These are phyloP conservation scores for Nephrotoma flavescens DNA, from an alignment of 2,888 invertebrate species.

Conservation along the genomic window DNA sequence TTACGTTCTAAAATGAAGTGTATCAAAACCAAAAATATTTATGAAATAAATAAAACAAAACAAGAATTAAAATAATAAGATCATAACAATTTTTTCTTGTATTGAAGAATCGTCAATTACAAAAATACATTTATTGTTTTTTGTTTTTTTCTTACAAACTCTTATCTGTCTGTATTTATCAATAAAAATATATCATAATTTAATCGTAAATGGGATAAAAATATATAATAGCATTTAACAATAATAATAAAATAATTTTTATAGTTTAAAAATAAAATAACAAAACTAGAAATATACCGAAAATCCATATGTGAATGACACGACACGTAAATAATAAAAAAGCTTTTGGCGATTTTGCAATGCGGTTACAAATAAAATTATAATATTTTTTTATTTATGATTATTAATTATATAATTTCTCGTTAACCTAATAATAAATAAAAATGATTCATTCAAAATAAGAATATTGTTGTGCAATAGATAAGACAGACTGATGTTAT, in stretches of 20 bases:
- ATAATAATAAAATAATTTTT: background rate
- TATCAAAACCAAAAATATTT: background rate
- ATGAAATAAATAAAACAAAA: background rate
- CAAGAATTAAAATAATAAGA: background rate
- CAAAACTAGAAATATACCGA: background rate
- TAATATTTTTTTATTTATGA: background rate
- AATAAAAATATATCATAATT: background rate
- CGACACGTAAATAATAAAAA: background rate
- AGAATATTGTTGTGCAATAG: background rate
- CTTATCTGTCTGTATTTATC: background rate
- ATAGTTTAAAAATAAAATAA: background rate
- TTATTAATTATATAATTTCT: background rate
- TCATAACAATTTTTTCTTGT: slow-evolving; percentile 1
- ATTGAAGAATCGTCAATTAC: slow-evolving; percentile 5
- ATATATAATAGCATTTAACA: background rate
- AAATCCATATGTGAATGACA: background rate
- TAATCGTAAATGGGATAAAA: slow-evolving; percentile 3
- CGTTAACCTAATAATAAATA: background rate
- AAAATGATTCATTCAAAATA: background rate
- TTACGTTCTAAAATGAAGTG: background rate
- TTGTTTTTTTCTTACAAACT: background rate
- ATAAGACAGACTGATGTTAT: background rate
- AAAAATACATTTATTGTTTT: background rate
- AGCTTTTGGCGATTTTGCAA: slow-evolving; percentile 4
- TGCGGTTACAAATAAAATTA: background rate